Evolutionary conservation across 1,140 invertebrate species (phyloP).

Genomic region (Temnothorax curvispinosus): DNA sequence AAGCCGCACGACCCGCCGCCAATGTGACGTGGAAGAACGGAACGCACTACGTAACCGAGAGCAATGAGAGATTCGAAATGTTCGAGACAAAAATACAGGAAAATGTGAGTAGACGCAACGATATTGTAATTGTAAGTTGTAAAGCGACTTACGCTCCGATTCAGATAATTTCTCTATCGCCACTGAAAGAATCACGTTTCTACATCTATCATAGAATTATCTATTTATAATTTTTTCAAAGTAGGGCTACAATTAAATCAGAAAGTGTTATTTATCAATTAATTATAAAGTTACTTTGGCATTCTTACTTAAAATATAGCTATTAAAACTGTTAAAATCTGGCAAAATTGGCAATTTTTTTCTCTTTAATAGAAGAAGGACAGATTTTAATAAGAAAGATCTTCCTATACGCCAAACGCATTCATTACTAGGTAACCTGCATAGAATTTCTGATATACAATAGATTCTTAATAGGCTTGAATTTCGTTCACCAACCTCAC

Average conservation of each 20-base stretch:
- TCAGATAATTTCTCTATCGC: background rate
- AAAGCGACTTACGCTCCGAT: no score
- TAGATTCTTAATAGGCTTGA: constrained; percentile 1
- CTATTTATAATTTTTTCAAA: background rate
- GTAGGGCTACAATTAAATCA: no score
- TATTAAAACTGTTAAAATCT: background rate
- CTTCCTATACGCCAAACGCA: background rate
- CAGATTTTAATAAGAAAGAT: background rate
- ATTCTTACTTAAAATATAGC: background rate
- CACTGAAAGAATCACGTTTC: background rate
- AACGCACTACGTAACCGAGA: constrained; percentile 87
- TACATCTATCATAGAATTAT: background rate
- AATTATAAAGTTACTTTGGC: background rate
- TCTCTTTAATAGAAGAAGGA: background rate
- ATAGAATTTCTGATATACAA: background rate
- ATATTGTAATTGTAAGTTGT: background rate
- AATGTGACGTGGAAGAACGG: constrained; percentile 94
- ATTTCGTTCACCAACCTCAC: background rate
- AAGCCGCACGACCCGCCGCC: constrained; percentile 92
- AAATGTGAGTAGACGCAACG: constrained; percentile 80
- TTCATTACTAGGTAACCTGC: background rate
- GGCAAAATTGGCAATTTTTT: background rate
- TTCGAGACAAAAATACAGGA: constrained; percentile 81
- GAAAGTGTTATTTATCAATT: no score
- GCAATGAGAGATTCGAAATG: constrained; percentile 82